Evolutionary conservation across 2,113 vertebrate genomes (phyloP).

Genomic region (Microcebus murinus): DNA sequence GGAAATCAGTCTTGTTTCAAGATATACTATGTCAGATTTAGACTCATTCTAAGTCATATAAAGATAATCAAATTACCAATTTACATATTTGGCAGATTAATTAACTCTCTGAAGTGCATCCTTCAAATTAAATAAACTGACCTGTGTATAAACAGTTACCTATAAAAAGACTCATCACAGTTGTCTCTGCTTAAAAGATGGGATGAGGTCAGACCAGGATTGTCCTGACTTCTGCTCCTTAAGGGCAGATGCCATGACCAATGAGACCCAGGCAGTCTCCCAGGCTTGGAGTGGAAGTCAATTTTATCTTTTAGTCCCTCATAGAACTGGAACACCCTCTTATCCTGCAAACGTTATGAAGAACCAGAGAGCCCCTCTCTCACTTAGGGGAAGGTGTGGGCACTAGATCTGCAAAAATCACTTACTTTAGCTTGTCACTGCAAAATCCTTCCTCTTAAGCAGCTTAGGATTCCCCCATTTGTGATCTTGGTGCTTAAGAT

Average conservation of each 20-base stretch:
- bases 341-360: background rate
- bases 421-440: background rate
- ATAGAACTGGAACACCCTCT: background rate
- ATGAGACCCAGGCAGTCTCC: background rate
- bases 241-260: background rate
- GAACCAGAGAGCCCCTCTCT: background rate
- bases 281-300: background rate
- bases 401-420: background rate
- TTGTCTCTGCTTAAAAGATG: background rate
- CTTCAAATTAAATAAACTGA: background rate
- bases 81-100: constrained; percentile 26
- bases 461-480: background rate
- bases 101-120: background rate
- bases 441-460: background rate
- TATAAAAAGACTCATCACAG: background rate
- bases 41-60: constrained; percentile 8
- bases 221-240: background rate
- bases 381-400: background rate
- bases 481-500: background rate
- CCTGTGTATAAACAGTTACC: background rate
- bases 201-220: background rate
- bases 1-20: background rate
- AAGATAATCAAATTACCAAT: constrained; percentile 17
- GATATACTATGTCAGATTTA: background rate
- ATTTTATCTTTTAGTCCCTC: background rate